A percentile compares a stretch with the other conserved stretches of the same genome.
Evolutionary conservation across 2,888 invertebrate species (phyloP).

Genomic region (Trimorus sp.): DNA sequence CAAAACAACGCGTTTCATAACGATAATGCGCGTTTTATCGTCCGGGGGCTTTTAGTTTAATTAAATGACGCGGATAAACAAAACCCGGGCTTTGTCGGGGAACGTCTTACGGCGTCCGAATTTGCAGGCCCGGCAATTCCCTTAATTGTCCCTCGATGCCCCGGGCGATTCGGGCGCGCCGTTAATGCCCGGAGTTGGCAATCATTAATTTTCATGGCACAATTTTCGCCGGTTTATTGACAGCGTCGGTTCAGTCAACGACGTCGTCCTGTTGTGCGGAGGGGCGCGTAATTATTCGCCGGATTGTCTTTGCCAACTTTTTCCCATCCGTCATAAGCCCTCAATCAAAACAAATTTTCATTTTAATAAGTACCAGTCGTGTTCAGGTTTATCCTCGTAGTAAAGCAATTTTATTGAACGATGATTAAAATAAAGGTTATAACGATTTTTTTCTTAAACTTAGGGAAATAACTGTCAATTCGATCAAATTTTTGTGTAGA

Average conservation of each 20-base stretch:
- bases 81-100: slow-evolving; percentile 13
- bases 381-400: no score
- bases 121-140: slow-evolving; percentile 46
- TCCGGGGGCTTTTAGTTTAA: slow-evolving; percentile 44
- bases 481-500: no score
- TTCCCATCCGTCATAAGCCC: no score
- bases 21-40: slow-evolving; percentile 24
- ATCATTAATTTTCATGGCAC: slow-evolving; percentile 59
- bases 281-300: slow-evolving; percentile 25
- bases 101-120: slow-evolving; percentile 28
- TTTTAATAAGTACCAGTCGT: no score
- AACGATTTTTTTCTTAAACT: no score
- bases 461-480: no score
- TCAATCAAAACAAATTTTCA: no score
- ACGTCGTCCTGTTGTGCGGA: slow-evolving; percentile 10
- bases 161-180: slow-evolving; percentile 38
- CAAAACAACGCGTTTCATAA: slow-evolving; percentile 25
- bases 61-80: slow-evolving; percentile 45
- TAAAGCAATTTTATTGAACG: no score
- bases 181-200: slow-evolving; percentile 41
- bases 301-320: slow-evolving; percentile 6
- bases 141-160: slow-evolving; percentile 57
- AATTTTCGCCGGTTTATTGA: slow-evolving; percentile 56
- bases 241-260: slow-evolving; percentile 39
- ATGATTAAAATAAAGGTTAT: no score